Base-by-base conservation (phyloP, 2,113 vertebrate genomes). In the Rhynchomys soricoides region DNA sequence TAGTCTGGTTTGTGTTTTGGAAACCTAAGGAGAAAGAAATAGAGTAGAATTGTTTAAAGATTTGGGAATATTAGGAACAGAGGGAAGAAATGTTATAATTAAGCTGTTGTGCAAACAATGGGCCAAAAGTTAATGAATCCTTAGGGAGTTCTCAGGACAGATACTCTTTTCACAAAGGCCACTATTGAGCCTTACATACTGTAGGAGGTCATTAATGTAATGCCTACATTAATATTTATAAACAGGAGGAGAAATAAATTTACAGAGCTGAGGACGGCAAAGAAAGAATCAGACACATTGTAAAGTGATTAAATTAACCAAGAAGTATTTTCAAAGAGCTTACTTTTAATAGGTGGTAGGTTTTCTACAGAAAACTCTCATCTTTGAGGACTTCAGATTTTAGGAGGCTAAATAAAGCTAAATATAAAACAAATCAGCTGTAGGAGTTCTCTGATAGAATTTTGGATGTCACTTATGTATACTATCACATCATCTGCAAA, bases 281-380 rank as follows among this genome's bases (percentile, higher is more conserved):
- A 62, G 29, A 34, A 1, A 78, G 4, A 95, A 8, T 89, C 5
- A 68, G 70, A 79, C 0, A 19, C 22, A 75, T 26, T 48, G 37
- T 88, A 93, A 96, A 85, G 75, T 50, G 7, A 74, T 73, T 4
- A 17, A 92, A 26, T 81, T 70, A 90, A 2, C 71, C 40, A 91
- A 88, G 3, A 88, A 77, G 21, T 86, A 88, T 59, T 93, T 95
- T 86, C 88, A 31, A 94, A 97, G 57, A 82, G 5, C 16, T 0
- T 64, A 77, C 64, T 7, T 70, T 13, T 82, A 77, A 74, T 81
- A 89, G 55, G 5, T 48, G 9, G 1, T 3, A 88, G 31, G 31
- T 68, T 68, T 68, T 37, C 15, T 37, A 68, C 31, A 68, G 31
- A 37, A 16, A 94, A 70, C 62, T 0, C 34, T 4, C 0, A 45